These are phyloP conservation scores for Melanotaenia pygmaea DNA, from an alignment of 2,797 vertebrate genomes.

Conservation along the genomic window DNA sequence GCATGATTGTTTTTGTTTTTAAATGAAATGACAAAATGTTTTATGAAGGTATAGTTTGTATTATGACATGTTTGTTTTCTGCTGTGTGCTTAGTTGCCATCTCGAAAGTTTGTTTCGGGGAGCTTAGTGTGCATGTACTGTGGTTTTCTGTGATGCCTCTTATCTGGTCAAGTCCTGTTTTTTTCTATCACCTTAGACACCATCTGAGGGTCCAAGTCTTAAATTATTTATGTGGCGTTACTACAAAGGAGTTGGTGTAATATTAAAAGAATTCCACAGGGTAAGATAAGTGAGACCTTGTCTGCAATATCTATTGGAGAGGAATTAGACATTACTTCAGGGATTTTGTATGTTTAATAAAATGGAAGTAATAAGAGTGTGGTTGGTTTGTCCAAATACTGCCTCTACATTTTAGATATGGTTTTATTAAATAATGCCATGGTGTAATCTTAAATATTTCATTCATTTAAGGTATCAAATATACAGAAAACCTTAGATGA, in stretches of 20 bases:
- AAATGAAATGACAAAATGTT: conserved; percentile 29
- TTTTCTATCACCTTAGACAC: conserved; percentile 16
- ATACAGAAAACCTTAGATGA: too few species aligned
- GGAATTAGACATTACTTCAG: neutral
- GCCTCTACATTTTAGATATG: neutral
- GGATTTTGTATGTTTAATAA: neutral
- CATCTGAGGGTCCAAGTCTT: conserved; percentile 30
- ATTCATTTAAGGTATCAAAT: neutral
- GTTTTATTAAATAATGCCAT: neutral
- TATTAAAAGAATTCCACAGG: conserved; percentile 11
- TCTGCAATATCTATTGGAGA: neutral
- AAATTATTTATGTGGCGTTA: conserved; percentile 21
- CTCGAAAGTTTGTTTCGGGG: conserved; percentile 18
- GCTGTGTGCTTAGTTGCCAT: conserved; percentile 35
- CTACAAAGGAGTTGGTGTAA: conserved; percentile 9
- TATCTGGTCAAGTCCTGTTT: conserved; percentile 43
- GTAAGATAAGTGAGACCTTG: neutral
- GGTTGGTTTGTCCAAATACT: neutral
- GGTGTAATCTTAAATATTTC: neutral
- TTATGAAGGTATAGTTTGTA: conserved; percentile 28
- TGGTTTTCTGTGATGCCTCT: conserved; percentile 60
- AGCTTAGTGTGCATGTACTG: neutral
- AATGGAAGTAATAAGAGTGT: neutral
- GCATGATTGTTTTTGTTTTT: conserved; percentile 38
- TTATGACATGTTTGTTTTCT: conserved; percentile 24